Base-by-base conservation (phyloP, 2,797 vertebrate genomes). In the Pantherophis alleghaniensis region DNA sequence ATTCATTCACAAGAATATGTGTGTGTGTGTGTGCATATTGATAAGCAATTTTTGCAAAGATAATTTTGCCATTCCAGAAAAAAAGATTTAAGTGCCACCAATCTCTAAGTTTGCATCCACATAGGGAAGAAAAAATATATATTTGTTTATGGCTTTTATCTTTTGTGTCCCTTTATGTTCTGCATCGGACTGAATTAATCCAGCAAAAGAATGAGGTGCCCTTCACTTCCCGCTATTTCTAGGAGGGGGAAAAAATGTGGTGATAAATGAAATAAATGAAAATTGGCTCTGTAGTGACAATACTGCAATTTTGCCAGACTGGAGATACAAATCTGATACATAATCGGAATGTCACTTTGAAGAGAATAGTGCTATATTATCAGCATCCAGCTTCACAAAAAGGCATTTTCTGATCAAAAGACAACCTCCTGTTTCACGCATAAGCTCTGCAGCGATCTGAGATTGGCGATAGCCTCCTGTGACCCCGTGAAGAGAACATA, bases 151-250 rank as follows among this genome's bases (percentile, higher is more conserved):
- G 60, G 92, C 16, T 87, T 9, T n/a, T 74, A 18, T 28, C 53
- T 11, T 79, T 94, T 74, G 94, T 86, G 94, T 92, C 57, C 92
- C 22, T 93, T 95, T 83, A 26, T 93, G 61, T 91, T 94, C 86
- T n/a, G 86, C 69, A n/a, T 87, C 37, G 2, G 16, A 74, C 32
- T 37, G 47, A 61, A 22, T 16, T 66, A 93, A 89, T 42, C 93
- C 28, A 94, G 10, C 42, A 90, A 56, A 95, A 87, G 37, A 88
- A 13, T 90, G 66, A 93, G 61, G 74, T 88, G 37, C 47, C 6
- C 74, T 93, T 57, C 63, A 1, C 37, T 91, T 90, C 94, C 59
- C 24, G 69, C 0, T 91, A 89, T 95, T n/a, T 91, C 55, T 87
- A 7, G 37, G 92, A 0, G 0, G 74, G 4, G 14, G 20, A 0